Base-by-base conservation (phyloP, 2,113 vertebrate species). In the Oreotrochilus melanogaster region DNA sequence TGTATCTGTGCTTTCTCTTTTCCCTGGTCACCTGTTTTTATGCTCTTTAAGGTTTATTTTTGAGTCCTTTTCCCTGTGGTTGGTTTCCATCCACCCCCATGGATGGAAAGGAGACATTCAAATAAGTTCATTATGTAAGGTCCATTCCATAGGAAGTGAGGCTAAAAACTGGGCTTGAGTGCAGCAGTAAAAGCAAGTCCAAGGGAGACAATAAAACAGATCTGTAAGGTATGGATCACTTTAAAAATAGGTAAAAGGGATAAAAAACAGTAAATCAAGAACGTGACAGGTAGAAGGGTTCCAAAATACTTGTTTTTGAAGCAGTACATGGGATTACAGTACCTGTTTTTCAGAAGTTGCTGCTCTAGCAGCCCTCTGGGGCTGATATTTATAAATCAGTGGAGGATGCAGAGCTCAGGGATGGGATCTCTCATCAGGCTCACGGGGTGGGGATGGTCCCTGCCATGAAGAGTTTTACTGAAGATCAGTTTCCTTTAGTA, bases 141-240 rank as follows among this genome's bases (percentile, higher is more conserved):
- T 31, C 83, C 7, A 4, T 57, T 83, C n/a, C 0, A 0, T 50
- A 61, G 70, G 50, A 83, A 73, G 47, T 8, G 3, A 78, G 31
- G 28, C 16, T 47, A 50, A 81, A 73, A 91, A 39, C 18, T 67
- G 23, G 23, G 35, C 61, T 22, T 25, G 17, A 42, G 21, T 24
- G n/a, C 10, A 39, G 4, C 22, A 30, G 30, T 16, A 10, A 69
- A 61, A 13, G 66, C 35, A 4, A 91, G 15, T 4, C 73, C 51
- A 22, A 25, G 17, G 17, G 67, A 54, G 25, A 5, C 1, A 6
- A 10, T 17, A 14, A 4, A 1, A 4, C 6, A 19, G 6, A 48
- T 30, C 11, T 66, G 0, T 3, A 10, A 53, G 11, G 17, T 48
- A 39, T 24, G 14, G 37, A 37, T 78, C 25, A 33, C 33, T 64